Percentiles rank a stretch among this genome's conserved stretches.
phyloP scores from a whole-genome alignment of 2,113 vertebrate genomes.

The Phylloscopus trochiloides region DNA sequence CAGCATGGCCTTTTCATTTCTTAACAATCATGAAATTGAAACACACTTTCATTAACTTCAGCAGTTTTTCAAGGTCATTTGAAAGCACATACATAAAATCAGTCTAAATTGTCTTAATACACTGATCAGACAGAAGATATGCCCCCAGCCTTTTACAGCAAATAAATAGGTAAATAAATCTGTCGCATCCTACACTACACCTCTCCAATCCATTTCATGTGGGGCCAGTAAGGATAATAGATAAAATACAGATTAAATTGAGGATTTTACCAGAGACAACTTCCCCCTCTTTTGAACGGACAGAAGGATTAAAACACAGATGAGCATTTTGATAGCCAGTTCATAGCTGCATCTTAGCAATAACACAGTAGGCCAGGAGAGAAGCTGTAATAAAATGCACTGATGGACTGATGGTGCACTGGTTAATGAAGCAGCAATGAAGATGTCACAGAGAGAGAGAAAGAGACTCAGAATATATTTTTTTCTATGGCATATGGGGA shows the following conservation, averaged over 20 bases:
- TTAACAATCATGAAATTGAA: slow-evolving; percentile 8
- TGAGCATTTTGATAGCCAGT: slow-evolving; percentile 3
- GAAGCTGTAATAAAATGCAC: slow-evolving; percentile 53
- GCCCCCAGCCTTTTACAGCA: neutral
- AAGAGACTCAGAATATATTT: slow-evolving; percentile 2
- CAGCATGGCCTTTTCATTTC: slow-evolving; percentile 37
- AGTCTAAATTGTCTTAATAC: neutral
- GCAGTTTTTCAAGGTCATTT: slow-evolving; percentile 32
- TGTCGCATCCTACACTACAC: neutral
- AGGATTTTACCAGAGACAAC: neutral
- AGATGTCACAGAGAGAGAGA: slow-evolving; percentile 38
- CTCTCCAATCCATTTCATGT: neutral
- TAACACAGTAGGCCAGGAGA: slow-evolving; percentile 28
- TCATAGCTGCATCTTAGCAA: slow-evolving; percentile 28
- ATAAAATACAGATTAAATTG: neutral
- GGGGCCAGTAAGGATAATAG: neutral
- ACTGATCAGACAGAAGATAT: neutral
- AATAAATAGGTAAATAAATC: slow-evolving; percentile 28
- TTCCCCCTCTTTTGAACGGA: neutral
- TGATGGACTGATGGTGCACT: slow-evolving; percentile 16
- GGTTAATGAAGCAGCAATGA: slow-evolving; percentile 68
- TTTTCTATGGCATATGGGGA: neutral
- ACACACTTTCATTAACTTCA: slow-evolving; percentile 16
- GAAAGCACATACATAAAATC: neutral
- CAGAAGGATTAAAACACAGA: slow-evolving; percentile 23